phyloP scores from a whole-genome alignment of 2,113 vertebrate genomes.

The Passer domesticus region DNA sequence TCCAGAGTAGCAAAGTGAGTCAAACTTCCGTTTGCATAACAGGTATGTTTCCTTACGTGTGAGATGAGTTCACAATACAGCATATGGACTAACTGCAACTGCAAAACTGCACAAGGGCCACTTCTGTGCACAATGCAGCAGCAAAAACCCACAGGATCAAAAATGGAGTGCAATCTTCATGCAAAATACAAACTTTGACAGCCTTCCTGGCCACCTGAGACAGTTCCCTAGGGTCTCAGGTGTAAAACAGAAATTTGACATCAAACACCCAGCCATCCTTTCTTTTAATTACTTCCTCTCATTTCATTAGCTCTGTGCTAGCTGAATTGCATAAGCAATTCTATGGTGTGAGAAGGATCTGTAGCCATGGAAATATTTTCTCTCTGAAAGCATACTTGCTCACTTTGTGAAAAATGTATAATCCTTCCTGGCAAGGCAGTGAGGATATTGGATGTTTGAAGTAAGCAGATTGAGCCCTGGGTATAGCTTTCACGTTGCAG shows the following conservation, averaged over 20 bases:
- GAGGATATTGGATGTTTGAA: constrained; percentile 1
- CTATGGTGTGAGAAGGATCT: neutral
- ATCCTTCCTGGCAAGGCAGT: constrained; percentile 3
- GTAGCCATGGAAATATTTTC: constrained; percentile 63
- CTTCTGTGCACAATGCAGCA: neutral
- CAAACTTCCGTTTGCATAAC: neutral
- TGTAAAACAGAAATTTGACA: constrained; percentile 17
- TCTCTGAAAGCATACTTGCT: constrained; percentile 30
- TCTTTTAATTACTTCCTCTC: constrained; percentile 48
- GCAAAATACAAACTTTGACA: neutral
- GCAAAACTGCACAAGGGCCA: neutral
- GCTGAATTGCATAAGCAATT: constrained; percentile 30
- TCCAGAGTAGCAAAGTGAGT: neutral
- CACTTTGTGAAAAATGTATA: constrained; percentile 32
- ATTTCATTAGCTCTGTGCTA: constrained; percentile 36
- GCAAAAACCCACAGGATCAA: neutral
- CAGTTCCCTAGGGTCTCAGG: neutral
- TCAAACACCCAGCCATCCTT: constrained; percentile 14
- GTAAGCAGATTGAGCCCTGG: neutral
- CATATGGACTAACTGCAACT: neutral
- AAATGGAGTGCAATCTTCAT: neutral
- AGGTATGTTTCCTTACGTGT: neutral
- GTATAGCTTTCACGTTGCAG: neutral
- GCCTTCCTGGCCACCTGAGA: neutral
- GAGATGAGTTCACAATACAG: neutral